phyloP scores from a whole-genome alignment of 1,140 invertebrate genomes.

The Tetragonula clypearis region DNA sequence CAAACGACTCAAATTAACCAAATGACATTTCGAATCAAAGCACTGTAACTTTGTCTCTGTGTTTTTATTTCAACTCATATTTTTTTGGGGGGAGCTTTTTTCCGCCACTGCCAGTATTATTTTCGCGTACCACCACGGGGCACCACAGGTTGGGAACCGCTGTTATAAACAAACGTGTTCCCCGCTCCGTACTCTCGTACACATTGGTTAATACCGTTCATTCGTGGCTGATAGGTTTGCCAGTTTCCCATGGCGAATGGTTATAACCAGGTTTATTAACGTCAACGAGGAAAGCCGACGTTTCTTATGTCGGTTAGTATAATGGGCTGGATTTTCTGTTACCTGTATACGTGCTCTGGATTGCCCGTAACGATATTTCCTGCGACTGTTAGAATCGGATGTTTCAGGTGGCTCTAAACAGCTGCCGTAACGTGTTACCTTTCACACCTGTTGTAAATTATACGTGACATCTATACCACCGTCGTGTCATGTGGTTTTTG shows the following conservation, averaged over 20 bases:
- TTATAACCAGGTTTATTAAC: neutral
- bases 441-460: constrained; percentile 35
- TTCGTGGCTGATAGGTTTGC: neutral
- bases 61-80: too few relatives aligned
- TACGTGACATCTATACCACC: constrained; percentile 14
- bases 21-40: too few relatives aligned
- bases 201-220: neutral
- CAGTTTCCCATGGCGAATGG: neutral
- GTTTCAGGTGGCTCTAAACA: constrained; percentile 9
- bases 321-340: neutral
- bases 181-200: neutral
- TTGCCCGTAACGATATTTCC: neutral
- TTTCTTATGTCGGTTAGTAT: neutral
- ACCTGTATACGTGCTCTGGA: neutral
- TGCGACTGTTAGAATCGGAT: neutral
- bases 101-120: too few relatives aligned
- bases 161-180: constrained; percentile 6
- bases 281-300: too few relatives aligned
- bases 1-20: too few relatives aligned
- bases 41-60: too few relatives aligned
- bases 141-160: neutral
- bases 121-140: too few relatives aligned
- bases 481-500: neutral
- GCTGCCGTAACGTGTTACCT: neutral
- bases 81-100: too few relatives aligned